Evolutionary conservation across 2,113 vertebrate genomes (phyloP), one percentile per base, ranked within the genome.

Genomic region (Ceratotherium simum): DNA sequence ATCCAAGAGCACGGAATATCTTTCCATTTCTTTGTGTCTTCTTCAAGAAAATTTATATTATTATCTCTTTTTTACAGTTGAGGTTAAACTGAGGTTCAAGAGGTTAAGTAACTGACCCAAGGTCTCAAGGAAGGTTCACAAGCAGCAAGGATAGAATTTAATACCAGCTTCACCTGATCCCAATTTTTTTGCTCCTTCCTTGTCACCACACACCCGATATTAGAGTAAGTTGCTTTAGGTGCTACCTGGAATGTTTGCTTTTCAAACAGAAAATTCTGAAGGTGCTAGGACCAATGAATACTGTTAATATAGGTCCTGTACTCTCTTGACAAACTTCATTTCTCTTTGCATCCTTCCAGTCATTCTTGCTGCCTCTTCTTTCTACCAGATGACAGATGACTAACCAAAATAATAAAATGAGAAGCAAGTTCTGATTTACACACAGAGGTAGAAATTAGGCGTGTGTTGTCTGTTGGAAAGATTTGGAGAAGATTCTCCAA

Each of bases 221-320:
- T 36, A 60, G n/a, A 76, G n/a, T 54, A 39, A 76, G 33, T 65
- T 60, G 36, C 16, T 84, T 69, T 33, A 33, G 27, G 11, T 11
- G 2, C 33, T 67, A 6, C 7, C 39, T 23, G 36, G 67, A 81
- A 73, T 51, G 36, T 36, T 27, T n/a, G 23, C 36, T 70, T 73
- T 62, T 65, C 80, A 83, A 92, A 29, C 3, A 78, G 84, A 89
- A 89, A 92, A 58, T 48, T 76, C 42, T 81, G 33, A 58, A 73
- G 23, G 33, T 54, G 18, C 8, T 2, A 2, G 36, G 12, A 58
- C 6, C 39, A 36, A 16, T 0, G 12, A 6, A 54, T 18, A 51
- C 23, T 13, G 12, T 13, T 46, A 16, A 12, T 42, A 23, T 0
- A 51, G 4, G 4, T 39, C 11, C 6, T 33, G 11, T 4, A 33